Conservation (phyloP, 2,888 invertebrate species). For the Drosophila mercatorum region DNA sequence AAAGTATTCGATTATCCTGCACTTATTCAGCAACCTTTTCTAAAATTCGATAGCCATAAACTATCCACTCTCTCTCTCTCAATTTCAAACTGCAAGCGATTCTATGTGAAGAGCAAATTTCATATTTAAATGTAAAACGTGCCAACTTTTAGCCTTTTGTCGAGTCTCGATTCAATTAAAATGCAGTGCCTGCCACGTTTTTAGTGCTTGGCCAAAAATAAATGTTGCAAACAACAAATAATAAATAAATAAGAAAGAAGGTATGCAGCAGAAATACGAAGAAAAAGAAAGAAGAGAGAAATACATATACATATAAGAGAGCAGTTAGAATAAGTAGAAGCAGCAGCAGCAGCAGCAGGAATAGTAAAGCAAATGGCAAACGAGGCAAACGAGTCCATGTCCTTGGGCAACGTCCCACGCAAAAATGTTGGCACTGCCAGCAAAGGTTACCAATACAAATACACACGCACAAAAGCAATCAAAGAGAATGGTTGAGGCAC, state of each 20-base stretch:
- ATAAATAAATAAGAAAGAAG: conserved; percentile 67
- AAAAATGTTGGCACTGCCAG: conserved; percentile 68
- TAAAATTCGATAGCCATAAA: neutral
- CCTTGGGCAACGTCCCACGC: conserved; percentile 81
- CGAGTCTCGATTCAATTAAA: conserved; percentile 45
- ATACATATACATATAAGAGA: conserved; percentile 23
- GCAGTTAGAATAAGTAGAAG: conserved; percentile 23
- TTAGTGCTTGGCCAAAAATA: conserved; percentile 47
- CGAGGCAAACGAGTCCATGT: conserved; percentile 73
- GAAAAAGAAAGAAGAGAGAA: neutral
- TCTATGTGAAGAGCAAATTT: neutral
- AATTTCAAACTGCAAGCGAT: neutral
- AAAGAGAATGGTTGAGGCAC: conserved; percentile 45
- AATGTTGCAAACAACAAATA: conserved; percentile 61
- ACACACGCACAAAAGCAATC: conserved; percentile 46
- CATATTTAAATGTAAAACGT: conserved; percentile 13
- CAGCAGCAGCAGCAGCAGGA: conserved; percentile 14
- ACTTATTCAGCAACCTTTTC: neutral
- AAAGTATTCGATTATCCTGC: neutral
- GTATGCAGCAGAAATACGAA: conserved; percentile 12
- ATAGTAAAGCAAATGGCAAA: conserved; percentile 59
- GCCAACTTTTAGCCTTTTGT: conserved; percentile 3
- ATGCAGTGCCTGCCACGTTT: conserved; percentile 42
- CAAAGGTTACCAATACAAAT: conserved; percentile 72
- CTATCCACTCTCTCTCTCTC: neutral